phyloP scores from a whole-genome alignment of 2,113 vertebrate species.

The Dipodomys merriami region DNA sequence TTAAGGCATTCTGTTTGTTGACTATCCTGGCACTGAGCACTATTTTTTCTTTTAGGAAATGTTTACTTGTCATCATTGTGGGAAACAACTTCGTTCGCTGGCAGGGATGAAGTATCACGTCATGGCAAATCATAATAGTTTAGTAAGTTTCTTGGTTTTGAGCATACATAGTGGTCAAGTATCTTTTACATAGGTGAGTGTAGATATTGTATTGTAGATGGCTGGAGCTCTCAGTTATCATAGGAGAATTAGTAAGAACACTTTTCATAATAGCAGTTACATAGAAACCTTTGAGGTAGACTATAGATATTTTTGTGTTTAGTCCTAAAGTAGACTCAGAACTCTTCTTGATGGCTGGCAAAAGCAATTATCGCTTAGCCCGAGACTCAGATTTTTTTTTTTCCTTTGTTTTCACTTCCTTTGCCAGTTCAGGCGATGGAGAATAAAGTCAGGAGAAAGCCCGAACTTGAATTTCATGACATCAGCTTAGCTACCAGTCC shows the following conservation, averaged over 20 bases:
- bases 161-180: not conserved
- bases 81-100: constrained; percentile 94
- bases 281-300: not conserved
- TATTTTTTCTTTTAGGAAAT: constrained; percentile 86
- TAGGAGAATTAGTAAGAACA: not conserved
- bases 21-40: not conserved
- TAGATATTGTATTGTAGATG: not conserved
- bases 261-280: not conserved
- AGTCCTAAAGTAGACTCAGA: not conserved
- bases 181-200: not conserved
- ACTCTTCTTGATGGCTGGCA: not conserved
- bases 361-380: too few species aligned
- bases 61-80: constrained; percentile 95
- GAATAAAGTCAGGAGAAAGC: constrained; percentile 44
- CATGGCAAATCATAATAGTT: constrained; percentile 96
- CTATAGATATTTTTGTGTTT: constrained; percentile 32
- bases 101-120: constrained; percentile 98
- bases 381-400: not conserved
- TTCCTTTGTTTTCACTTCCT: not conserved
- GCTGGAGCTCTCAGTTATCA: not conserved
- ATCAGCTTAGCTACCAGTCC: not conserved
- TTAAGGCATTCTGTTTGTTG: not conserved
- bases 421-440: not conserved
- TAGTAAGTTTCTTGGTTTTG: constrained; percentile 86
- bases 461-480: not conserved